Conservation (phyloP, 2,113 vertebrate genomes). For the Siphamia tubifer region DNA sequence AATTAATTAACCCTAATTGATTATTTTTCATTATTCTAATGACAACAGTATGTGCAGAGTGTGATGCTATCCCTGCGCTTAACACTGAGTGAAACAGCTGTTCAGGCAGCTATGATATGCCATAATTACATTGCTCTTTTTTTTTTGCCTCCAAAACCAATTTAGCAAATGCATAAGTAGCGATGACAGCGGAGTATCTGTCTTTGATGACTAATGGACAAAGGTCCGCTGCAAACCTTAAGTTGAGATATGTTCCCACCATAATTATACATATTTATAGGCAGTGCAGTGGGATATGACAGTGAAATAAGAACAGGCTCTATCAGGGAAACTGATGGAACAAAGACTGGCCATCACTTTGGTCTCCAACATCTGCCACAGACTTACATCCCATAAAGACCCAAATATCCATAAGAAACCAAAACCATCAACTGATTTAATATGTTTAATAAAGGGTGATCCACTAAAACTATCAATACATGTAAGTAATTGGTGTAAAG, state of each 20-base stretch:
- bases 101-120: conserved; percentile 69
- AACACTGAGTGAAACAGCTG: conserved; percentile 72
- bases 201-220: conserved; percentile 45
- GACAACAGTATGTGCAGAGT: conserved; percentile 56
- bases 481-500: no score
- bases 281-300: background rate
- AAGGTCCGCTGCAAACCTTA: conserved; percentile 14
- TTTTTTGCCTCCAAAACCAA: conserved; percentile 37
- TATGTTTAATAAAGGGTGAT: no score
- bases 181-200: conserved; percentile 11
- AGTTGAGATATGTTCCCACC: conserved; percentile 2
- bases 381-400: no score
- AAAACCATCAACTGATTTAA: no score
- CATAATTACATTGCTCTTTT: conserved; percentile 46
- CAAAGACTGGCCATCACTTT: background rate
- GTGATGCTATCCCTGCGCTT: conserved; percentile 49
- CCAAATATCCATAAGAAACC: no score
- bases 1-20: conserved; percentile 83
- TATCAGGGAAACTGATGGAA: no score
- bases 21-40: conserved; percentile 82
- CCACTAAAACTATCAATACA: no score
- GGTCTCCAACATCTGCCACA: no score
- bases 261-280: conserved; percentile 28
- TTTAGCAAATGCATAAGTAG: conserved; percentile 67
- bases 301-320: background rate